Conservation (phyloP, 1,140 invertebrate genomes). For the Eulimnadia texana region DNA sequence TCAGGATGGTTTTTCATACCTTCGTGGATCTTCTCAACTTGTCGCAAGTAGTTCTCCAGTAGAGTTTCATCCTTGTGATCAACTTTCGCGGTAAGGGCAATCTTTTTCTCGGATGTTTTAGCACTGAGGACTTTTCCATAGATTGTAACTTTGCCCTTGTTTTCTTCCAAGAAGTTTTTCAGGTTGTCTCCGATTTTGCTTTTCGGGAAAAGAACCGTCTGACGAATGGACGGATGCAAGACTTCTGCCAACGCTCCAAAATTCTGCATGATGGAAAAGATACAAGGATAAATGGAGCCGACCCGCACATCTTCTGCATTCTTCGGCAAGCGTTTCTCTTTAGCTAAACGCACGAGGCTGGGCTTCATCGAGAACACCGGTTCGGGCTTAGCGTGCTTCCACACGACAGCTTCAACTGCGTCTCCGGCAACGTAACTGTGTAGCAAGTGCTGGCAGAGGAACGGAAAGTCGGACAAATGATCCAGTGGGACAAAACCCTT, state of each 20-base stretch:
- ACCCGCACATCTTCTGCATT: not conserved
- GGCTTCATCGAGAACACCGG: conserved; percentile 4
- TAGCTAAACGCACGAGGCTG: not conserved
- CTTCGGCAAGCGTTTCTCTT: not conserved
- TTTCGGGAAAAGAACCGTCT: not conserved
- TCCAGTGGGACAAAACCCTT: conserved; percentile 6
- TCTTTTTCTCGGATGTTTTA: not conserved
- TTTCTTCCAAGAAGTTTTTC: not conserved
- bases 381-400: not conserved
- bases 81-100: not conserved
- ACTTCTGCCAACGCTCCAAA: not conserved
- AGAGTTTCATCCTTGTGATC: not conserved
- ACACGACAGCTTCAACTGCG: conserved; percentile 7
- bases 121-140: not conserved
- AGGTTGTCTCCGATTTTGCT: not conserved
- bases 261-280: not conserved
- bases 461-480: conserved; percentile 9
- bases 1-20: not conserved
- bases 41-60: not conserved
- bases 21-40: not conserved
- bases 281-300: not conserved
- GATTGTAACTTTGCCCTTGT: not conserved
- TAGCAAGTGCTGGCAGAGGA: not conserved
- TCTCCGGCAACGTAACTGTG: conserved; percentile 1
- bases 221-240: not conserved